Evolutionary conservation across 2,888 invertebrate genomes (phyloP), one percentile per base, ranked within the genome.

Genomic region (Dinocampus coccinellae): DNA sequence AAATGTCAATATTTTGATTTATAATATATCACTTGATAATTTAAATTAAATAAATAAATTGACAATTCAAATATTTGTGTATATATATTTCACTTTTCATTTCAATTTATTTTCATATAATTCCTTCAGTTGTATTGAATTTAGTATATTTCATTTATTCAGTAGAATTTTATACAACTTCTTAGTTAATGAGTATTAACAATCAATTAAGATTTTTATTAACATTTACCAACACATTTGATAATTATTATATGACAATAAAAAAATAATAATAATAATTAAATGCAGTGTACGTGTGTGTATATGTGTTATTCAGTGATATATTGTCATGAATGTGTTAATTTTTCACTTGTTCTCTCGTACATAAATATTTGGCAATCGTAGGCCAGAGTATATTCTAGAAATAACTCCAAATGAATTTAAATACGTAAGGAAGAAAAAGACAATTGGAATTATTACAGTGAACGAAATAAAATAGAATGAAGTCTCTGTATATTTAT

Each of bases 381-480:
- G 47, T 16, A 7, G 16, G n/a, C 7, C 16, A 10, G 16, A n/a
- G n/a, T 29, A 26, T 58, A 16, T 3, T 52, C 13, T 34, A 13
- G 39, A 39, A 39, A 39, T 39, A 70, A 34, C 26, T 55, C 11
- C 13, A 26, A 63, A 58, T 42, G n/a, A 29, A 68, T 53, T 52
- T 42, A 33, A 42, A 58, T 33, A 11, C 57, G 26, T 20, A 33
- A 63, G 33, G 62, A 26, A 52, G 47, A 34, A 52, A n/a, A n/a
- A n/a, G 2, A 39, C 4, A 6, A 39, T n/a, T 3, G n/a, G 3
- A 4, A 13, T 39, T 39, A 39, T n/a, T 39, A 39, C n/a, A 39
- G 39, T 39, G 39, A 39, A 39, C 39, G 39, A 39, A 13, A n/a
- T n/a, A 39, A 1, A 2, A n/a, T n/a, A 39, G 3, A 2, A 4